These are phyloP conservation scores for Mellilla xanthometata DNA, from an alignment of 2,888 invertebrate genomes.

Conservation along the genomic window DNA sequence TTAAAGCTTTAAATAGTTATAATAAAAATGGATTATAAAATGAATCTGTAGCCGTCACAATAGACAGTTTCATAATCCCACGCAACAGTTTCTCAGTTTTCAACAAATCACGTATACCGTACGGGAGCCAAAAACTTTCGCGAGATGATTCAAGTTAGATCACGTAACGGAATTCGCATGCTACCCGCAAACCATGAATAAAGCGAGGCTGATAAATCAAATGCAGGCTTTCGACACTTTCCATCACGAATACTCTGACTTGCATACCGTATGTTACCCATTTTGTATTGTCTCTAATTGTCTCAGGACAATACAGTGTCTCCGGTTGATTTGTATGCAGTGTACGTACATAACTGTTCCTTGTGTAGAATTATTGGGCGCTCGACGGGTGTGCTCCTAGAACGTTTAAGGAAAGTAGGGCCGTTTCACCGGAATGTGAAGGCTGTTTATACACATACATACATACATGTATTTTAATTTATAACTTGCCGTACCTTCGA, in stretches of 20 bases:
- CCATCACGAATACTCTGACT: constrained; percentile 39
- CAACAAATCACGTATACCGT: constrained; percentile 11
- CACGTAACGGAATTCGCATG: constrained; percentile 23
- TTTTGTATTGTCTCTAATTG: constrained; percentile 50
- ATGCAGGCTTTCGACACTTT: constrained; percentile 44
- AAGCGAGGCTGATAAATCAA: constrained; percentile 23
- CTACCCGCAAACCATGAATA: constrained; percentile 21
- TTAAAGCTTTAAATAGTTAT: too few relatives aligned
- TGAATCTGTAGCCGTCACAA: constrained; percentile 5
- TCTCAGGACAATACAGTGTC: constrained; percentile 39
- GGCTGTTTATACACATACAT: too few relatives aligned
- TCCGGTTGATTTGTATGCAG: constrained; percentile 59
- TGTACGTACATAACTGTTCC: constrained; percentile 41
- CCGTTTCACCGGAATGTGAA: constrained; percentile 45
- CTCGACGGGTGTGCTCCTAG: constrained; percentile 48
- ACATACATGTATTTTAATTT: too few relatives aligned
- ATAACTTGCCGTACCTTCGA: too few relatives aligned
- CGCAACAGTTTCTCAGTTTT: constrained; percentile 4
- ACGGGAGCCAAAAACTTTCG: constrained; percentile 17
- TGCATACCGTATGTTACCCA: constrained; percentile 48
- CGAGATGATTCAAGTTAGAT: constrained; percentile 15
- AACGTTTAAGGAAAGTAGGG: constrained; percentile 65
- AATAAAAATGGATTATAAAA: too few relatives aligned
- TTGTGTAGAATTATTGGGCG: constrained; percentile 55
- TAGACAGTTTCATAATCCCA: too few relatives aligned